Evolutionary conservation across 2,888 invertebrate species (phyloP), one percentile per base, ranked within the genome.

Genomic region (Hypolimnas misippus): DNA sequence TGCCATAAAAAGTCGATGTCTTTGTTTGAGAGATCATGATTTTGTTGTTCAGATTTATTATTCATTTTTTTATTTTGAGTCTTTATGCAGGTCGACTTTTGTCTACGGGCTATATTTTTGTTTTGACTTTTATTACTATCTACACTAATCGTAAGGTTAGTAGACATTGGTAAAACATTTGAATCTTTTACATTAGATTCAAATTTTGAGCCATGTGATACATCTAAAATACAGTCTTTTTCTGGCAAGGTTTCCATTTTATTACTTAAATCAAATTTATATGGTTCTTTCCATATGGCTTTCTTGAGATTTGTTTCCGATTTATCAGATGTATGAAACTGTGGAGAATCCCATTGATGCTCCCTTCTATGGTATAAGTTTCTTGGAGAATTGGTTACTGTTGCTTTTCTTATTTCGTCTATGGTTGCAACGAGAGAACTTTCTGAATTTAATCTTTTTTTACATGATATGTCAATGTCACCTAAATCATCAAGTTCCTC

Each of bases 361-460:
- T 93, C 93, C 50, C 92, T 86, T 66, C 93, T 86, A 58, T 93
- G 92, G 75, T 93, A 94, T 61, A 93, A 80, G 74, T 93, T 92
- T 73, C 93, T 87, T 4, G 93, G 94, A 3, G 93, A 93, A 76
- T 93, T 93, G 16, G 93, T 92, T 0, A 88, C 89, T 2, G 93
- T 92, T 42, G 91, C 92, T 72, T 92, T 93, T 46, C 94, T 84
- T 42, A 94, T 94, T 83, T 94, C 94, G 74, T 94, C 94, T 64
- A 94, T 94, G 1, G 94, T 94, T 10, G 93, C 94, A 6, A 94
- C 94, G 6, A 94, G 79, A 6, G 94, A 93, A 76, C 94, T 94
- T 75, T 93, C 93, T 21, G 93, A 92, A 74, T 88, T 92, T 42
- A 89, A 76, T 68, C 87, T 80, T 72, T 91, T 84, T 76, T 92